phyloP scores from a whole-genome alignment of 2,888 invertebrate genomes.

The Cheilosia pagana region DNA sequence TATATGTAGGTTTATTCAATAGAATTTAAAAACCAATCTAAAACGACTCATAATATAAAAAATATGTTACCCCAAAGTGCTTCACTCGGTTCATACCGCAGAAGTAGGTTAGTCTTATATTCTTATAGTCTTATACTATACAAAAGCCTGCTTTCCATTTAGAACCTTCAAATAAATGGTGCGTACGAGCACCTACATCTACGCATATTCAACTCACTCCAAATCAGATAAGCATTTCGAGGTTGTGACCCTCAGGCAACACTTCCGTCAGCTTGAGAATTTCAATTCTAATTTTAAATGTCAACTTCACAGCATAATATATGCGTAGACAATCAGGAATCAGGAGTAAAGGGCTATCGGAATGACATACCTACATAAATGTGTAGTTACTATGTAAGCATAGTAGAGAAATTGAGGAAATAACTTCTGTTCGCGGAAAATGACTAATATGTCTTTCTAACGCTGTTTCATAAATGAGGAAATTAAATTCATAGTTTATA shows the following conservation, averaged over 20 bases:
- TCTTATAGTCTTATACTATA: too few relatives aligned
- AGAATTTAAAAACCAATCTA: not conserved
- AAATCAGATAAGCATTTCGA: conserved; percentile 10
- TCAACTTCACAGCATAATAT: too few relatives aligned
- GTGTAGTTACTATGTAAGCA: conserved; percentile 5
- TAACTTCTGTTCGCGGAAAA: conserved; percentile 64
- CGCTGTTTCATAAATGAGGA: conserved; percentile 57
- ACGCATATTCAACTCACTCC: not conserved
- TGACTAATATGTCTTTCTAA: conserved; percentile 53
- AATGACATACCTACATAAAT: conserved; percentile 1
- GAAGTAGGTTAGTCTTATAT: too few relatives aligned
- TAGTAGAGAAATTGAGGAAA: conserved; percentile 44
- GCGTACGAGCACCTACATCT: not conserved
- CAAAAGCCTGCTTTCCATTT: not conserved
- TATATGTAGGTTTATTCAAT: too few relatives aligned
- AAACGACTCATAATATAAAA: not conserved
- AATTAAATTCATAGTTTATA: conserved; percentile 71
- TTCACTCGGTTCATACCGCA: too few relatives aligned
- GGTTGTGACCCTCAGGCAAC: conserved; percentile 1
- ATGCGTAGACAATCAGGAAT: not conserved
- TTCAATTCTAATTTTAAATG: too few relatives aligned
- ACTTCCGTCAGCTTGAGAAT: not conserved
- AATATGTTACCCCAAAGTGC: too few relatives aligned
- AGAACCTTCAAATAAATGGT: not conserved
- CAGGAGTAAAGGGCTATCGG: not conserved